Evolutionary conservation across 2,888 invertebrate species (phyloP).

Genomic region (Stenotaenia linearis): DNA sequence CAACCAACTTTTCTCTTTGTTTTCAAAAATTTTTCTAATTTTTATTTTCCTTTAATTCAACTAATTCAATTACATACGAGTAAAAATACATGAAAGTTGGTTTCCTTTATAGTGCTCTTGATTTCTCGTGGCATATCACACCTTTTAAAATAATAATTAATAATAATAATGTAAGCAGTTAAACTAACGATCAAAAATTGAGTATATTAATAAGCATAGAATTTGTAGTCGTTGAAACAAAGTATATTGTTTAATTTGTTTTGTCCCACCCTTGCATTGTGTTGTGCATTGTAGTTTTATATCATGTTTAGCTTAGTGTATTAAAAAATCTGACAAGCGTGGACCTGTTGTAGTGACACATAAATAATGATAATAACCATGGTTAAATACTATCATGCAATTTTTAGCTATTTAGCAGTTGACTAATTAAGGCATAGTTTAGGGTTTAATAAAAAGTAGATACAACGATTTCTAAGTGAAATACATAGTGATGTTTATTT

Average conservation of each 20-base stretch:
- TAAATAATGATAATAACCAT: conserved; percentile 12
- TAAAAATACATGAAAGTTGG: neutral
- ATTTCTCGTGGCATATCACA: neutral
- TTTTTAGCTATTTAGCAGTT: conserved; percentile 16
- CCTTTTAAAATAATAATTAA: neutral
- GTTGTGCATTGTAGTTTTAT: conserved; percentile 7
- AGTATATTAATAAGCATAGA: neutral
- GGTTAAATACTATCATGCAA: neutral
- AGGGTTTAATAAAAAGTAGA: neutral
- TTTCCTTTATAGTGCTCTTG: neutral
- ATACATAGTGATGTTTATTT: conserved; percentile 7
- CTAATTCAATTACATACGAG: no score
- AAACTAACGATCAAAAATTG: neutral
- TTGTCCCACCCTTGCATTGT: neutral
- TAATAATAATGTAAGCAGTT: neutral
- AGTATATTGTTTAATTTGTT: neutral
- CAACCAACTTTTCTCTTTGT: neutral
- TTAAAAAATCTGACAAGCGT: conserved; percentile 17
- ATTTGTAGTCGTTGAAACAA: neutral
- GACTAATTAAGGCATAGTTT: conserved; percentile 16
- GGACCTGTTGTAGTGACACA: conserved; percentile 19
- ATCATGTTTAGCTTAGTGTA: neutral
- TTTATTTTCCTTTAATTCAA: neutral
- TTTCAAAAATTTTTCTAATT: neutral
- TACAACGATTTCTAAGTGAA: neutral